Percentiles rank a stretch among this genome's conserved stretches.
These are phyloP conservation scores for Poeciliopsis prolifica DNA, from an alignment of 2,113 vertebrate genomes.

Conservation along the genomic window DNA sequence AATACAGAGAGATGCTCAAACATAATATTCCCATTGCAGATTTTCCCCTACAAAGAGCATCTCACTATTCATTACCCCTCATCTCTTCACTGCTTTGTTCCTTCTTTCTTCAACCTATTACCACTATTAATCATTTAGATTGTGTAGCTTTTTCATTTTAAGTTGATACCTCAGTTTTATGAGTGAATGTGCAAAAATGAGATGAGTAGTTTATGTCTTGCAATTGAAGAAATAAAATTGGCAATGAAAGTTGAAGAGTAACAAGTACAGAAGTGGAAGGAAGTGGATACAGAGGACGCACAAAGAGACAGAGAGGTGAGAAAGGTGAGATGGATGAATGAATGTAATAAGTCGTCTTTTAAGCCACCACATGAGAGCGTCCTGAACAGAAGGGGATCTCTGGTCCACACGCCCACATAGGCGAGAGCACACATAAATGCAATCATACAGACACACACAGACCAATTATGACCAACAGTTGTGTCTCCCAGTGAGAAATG, in stretches of 20 bases:
- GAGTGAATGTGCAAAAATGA: constrained; percentile 39
- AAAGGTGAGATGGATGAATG: background rate
- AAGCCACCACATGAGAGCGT: constrained; percentile 18
- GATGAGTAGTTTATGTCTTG: constrained; percentile 12
- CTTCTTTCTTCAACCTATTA: constrained; percentile 26
- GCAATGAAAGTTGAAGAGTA: constrained; percentile 13
- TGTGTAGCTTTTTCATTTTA: constrained; percentile 72
- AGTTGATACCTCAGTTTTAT: constrained; percentile 49
- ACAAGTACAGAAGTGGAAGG: constrained; percentile 9
- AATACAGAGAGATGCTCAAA: constrained; percentile 31
- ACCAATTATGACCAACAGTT: constrained; percentile 50
- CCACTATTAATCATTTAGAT: constrained; percentile 34
- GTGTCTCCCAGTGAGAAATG: constrained; percentile 52
- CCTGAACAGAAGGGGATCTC: constrained; percentile 33
- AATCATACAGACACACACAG: constrained; percentile 19
- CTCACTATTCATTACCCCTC: constrained; percentile 34
- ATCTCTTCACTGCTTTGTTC: constrained; percentile 32
- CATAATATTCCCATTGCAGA: constrained; percentile 11
- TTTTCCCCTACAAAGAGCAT: constrained; percentile 23
- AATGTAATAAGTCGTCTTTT: constrained; percentile 28
- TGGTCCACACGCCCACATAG: constrained; percentile 25
- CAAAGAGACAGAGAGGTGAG: background rate
- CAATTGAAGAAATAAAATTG: background rate
- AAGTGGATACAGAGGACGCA: constrained; percentile 1
- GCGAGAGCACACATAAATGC: constrained; percentile 4